Evolutionary conservation across 2,888 invertebrate species (phyloP), one percentile per base, ranked within the genome.

Genomic region (Pterostichus madidus): DNA sequence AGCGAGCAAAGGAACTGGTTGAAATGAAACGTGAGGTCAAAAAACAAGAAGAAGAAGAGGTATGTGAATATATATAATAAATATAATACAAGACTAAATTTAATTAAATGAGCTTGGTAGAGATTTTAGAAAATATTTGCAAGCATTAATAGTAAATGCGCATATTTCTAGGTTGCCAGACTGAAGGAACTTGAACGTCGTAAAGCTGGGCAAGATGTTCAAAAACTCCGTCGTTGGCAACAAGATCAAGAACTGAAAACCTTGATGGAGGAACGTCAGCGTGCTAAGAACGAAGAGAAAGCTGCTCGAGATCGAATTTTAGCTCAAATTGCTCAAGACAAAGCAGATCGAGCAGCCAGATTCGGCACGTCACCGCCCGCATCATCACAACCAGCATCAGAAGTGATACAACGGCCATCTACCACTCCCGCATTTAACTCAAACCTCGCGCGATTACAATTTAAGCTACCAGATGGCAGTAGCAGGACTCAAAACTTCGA

Each of bases 271-370:
- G 95, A 96, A 84, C 91, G 95, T 61, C 93, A 94, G 86, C 94
- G 93, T 82, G 97, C 96, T 86, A 95, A 94, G 87, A 91, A 94
- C 85, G 96, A 95, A 85, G 95, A 96, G 86, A 92, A 94, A 85
- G 91, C 93, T 8, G 96, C 95, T 0, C 91, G 95, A 8, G 95
- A 97, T 85, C 93, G 95, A 77, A 94, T 98, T 15, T 90, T 94
- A 83, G 94, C 95, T 80, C 96, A 97, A 89, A 97, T 98, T 84
- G 96, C 95, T 0, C 95, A 95, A 87, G 98, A 98, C 89, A 93
- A 96, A 87, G 94, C 94, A 0, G 95, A 95, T 87, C 88, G 95
- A 10, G 92, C 92, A 44, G 90, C 92, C 17, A 90, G 88, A 85
- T 90, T 90, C 85, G 90, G 84, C 32, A 86, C 75, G 71, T 61